phyloP scores from a whole-genome alignment of 2,888 invertebrate genomes.

The Ectemnius cavifrons region DNA sequence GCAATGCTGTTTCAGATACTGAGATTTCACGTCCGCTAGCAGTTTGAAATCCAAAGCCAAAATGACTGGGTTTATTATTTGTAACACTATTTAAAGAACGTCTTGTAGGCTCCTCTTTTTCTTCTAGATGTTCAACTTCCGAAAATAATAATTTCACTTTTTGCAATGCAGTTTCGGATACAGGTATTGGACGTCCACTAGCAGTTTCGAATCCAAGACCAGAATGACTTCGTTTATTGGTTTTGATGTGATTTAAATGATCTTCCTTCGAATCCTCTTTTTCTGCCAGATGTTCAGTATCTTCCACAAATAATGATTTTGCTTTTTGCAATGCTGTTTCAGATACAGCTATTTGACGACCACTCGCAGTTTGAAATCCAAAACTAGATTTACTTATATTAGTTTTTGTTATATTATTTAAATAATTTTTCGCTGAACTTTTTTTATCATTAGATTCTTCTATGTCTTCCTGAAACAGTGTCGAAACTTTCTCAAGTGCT shows the following conservation, averaged over 20 bases:
- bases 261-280: neutral
- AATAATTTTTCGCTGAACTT: neutral
- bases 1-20: neutral
- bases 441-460: neutral
- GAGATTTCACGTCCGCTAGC: neutral
- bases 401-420: slow-evolving; percentile 10
- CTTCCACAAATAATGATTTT: slow-evolving; percentile 14
- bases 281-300: neutral
- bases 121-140: neutral
- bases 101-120: too few relatives aligned
- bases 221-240: neutral
- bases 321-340: slow-evolving; percentile 21
- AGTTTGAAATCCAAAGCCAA: neutral
- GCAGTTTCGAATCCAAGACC: neutral
- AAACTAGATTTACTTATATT: slow-evolving; percentile 2
- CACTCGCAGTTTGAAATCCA: slow-evolving; percentile 19
- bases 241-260: neutral
- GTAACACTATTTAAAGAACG: too few relatives aligned
- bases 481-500: slow-evolving; percentile 14
- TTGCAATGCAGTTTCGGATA: neutral
- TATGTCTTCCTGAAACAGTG: slow-evolving; percentile 19
- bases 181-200: neutral
- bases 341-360: slow-evolving; percentile 8
- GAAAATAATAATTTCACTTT: slow-evolving; percentile 9
- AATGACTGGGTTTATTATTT: too few relatives aligned